Evolutionary conservation across 2,797 vertebrate genomes (phyloP), one percentile per base, ranked within the genome.

Genomic region (Sebastes matsubarae): DNA sequence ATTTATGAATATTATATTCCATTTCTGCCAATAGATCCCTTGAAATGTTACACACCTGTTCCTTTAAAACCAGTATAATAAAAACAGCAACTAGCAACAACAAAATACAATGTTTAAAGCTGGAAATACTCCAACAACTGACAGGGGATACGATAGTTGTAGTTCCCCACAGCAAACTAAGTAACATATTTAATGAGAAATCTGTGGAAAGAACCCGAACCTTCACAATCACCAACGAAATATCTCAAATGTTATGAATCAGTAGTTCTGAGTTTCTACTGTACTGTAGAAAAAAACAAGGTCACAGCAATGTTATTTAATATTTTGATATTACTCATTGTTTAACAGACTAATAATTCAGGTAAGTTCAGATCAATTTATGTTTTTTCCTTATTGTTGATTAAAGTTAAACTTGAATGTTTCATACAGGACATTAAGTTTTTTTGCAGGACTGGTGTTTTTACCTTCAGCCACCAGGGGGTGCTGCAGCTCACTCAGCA

Each of bases 381-480:
- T 20, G 6, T 60, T 70, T 67, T 24, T 70, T 57, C 20, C 7
- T 11, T 55, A 13, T 57, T 20, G 18, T 29, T 25, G 29, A 67
- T 50, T 50, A 6, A 13, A 50, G 13, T 80, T 29, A 2, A n/a
- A 30, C n/a, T 54, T 6, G 36, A 59, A 8, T 9, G 9, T 29
- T 50, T 75, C 29, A 29, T 14, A 61, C 32, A 29, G 13, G 20
- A 75, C 7, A 20, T 57, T 2, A 3, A 1, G 11, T 12, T 12
- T 32, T 32, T 66, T 30, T 46, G 27, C 4, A 54, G 12, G 7
- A 24, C 5, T 46, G n/a, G 14, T 70, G 6, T 27, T 77, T 70
- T 68, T 30, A 13, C 12, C 9, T 80, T 74, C 42, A 46, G 32
- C 82, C 90, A 85, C 74, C 27, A 38, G 77, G 34, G 14, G 81